Evolutionary conservation across 2,113 vertebrate species (phyloP), one percentile per base, ranked within the genome.

Genomic region (Chaenogobius annularis): DNA sequence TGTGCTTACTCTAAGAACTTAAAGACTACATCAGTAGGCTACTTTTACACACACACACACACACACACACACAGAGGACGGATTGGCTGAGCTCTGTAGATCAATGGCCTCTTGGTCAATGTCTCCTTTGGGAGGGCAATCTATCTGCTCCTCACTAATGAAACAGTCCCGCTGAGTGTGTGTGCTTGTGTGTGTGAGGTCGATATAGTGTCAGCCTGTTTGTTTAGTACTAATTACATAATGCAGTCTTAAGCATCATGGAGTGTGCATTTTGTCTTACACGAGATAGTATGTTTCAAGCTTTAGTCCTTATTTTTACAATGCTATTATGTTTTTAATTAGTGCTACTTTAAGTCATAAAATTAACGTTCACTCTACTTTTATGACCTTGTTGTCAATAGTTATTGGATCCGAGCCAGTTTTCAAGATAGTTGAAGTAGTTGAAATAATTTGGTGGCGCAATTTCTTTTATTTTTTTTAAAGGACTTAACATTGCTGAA

Each of bases 41-140:
- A 85, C 85, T 85, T 79, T 66, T 82, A 35, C 55, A 69, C 71
- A 23, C 54, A 15, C 56, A 20, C 68, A 40, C 73, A 55, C 69
- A 64, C 62, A 15, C 59, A 67, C 17, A 63, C 80, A 56, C 23
- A 54, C 62, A 52, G 62, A 73, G 69, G 68, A 8, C 35, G 69
- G 73, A 89, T 74, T 85, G 83, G 81, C 79, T 86, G 82, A 85
- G 84, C 86, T 86, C 84, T 83, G 87, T 85, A 68, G 86, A 91
- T 91, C 88, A 87, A 91, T 89, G 82, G 83, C 80, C 86, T 73
- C 82, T 87, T 86, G 83, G 87, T 89, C 90, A 88, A 90, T 89
- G 88, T 85, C 82, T 88, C 87, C 86, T 86, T 72, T 3, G 83
- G 86, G 87, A 87, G 80, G 61, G 76, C 89, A 85, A 89, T 89